These are phyloP conservation scores for Torymus auratus DNA, from an alignment of 2,888 invertebrate species.

Conservation along the genomic window DNA sequence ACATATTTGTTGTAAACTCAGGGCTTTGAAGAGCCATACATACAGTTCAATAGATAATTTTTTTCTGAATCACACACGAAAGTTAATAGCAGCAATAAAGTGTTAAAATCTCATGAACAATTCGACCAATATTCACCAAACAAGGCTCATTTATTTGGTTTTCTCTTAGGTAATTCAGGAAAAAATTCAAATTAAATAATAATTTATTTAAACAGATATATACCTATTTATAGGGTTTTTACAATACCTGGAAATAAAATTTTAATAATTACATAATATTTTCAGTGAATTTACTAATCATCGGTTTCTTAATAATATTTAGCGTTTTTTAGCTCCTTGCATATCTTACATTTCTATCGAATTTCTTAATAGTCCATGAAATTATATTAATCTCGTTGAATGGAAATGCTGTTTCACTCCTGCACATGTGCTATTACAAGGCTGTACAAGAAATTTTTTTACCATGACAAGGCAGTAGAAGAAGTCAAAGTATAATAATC, in stretches of 20 bases:
- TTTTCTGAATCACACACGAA: too few relatives aligned
- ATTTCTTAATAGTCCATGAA: constrained; percentile 44
- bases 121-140: too few relatives aligned
- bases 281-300: not conserved
- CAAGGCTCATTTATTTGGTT: too few relatives aligned
- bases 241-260: not conserved
- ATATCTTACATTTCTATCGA: constrained; percentile 33
- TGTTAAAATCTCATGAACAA: too few relatives aligned
- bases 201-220: too few relatives aligned
- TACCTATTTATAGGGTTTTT: not conserved
- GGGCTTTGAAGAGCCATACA: too few relatives aligned
- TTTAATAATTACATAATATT: not conserved
- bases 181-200: too few relatives aligned
- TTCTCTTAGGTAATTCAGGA: too few relatives aligned
- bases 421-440: constrained; percentile 32
- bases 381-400: constrained; percentile 51
- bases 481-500: constrained; percentile 41
- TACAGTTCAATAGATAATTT: too few relatives aligned
- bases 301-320: constrained; percentile 14
- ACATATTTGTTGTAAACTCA: too few relatives aligned
- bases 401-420: constrained; percentile 47
- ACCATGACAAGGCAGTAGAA: constrained; percentile 45
- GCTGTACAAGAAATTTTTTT: constrained; percentile 38
- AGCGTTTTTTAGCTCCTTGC: not conserved
- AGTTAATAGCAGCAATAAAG: too few relatives aligned